These are phyloP conservation scores for Monochamus saltuarius DNA, from an alignment of 1,140 invertebrate genomes.

Conservation along the genomic window DNA sequence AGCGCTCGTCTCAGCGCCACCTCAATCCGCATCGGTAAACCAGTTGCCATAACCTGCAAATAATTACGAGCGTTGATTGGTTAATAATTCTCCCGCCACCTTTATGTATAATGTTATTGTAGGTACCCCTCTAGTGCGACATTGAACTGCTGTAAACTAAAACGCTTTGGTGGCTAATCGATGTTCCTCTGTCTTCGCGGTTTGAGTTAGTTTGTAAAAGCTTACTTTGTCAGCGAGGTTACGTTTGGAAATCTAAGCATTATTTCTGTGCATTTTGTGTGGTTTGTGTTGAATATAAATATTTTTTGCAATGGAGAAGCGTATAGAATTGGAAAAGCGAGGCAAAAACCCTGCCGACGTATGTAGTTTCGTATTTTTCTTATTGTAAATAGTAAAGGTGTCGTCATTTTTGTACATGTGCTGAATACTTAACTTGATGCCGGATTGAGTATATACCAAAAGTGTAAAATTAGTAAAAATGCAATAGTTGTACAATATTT, in stretches of 20 bases:
- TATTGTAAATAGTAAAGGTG: conserved; percentile 17
- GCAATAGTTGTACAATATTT: no score
- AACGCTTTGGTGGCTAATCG: conserved; percentile 28
- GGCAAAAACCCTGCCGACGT: conserved; percentile 81
- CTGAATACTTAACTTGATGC: conserved; percentile 2
- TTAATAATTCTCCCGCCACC: conserved; percentile 26
- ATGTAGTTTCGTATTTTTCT: conserved; percentile 52
- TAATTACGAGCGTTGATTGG: conserved; percentile 19
- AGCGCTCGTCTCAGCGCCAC: no score
- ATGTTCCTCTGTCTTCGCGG: conserved; percentile 22
- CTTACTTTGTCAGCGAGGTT: conserved; percentile 17
- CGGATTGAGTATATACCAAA: conserved; percentile 16
- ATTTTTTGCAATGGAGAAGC: conserved; percentile 77
- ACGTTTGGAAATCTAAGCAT: conserved; percentile 9
- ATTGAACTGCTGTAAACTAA: conserved; percentile 21
- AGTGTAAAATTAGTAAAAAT: background rate
- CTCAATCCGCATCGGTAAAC: background rate
- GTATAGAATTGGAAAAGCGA: conserved; percentile 85
- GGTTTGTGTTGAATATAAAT: conserved; percentile 12
- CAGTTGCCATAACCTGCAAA: conserved; percentile 15
- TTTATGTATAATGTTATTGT: conserved; percentile 24
- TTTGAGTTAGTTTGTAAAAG: conserved; percentile 21
- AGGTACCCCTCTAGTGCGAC: conserved; percentile 25
- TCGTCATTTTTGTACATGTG: conserved; percentile 18
- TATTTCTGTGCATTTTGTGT: conserved; percentile 11